Conservation (phyloP, 2,888 invertebrate species). For the Schrankia costaestrigalis region DNA sequence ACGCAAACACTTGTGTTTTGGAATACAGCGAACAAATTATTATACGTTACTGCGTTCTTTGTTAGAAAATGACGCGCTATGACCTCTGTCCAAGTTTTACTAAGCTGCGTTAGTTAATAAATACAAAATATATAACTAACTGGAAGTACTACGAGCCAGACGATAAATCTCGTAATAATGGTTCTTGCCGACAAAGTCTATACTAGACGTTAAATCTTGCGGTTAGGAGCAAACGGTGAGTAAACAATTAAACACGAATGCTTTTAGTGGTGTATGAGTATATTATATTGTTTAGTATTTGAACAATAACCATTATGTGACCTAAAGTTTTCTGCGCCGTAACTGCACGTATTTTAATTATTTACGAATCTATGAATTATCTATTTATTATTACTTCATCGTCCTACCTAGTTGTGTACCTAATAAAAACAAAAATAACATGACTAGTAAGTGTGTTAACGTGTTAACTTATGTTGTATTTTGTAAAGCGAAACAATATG, state of each 20-base stretch:
- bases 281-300: constrained; percentile 53
- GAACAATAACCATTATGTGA: constrained; percentile 39
- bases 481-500: constrained; percentile 35
- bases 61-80: constrained; percentile 7
- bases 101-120: not conserved
- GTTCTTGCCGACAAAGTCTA: constrained; percentile 25
- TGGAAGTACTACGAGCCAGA: constrained; percentile 3
- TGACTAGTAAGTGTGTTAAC: too few relatives aligned
- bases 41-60: constrained; percentile 25
- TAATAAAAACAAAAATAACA: too few relatives aligned
- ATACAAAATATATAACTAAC: constrained; percentile 4
- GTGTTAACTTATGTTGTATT: constrained; percentile 34
- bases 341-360: constrained; percentile 25
- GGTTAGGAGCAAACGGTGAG: constrained; percentile 43
- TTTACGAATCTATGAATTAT: too few relatives aligned
- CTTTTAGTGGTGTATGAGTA: constrained; percentile 53
- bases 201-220: constrained; percentile 35
- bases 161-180: constrained; percentile 15
- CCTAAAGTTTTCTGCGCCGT: constrained; percentile 33
- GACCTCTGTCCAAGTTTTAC: constrained; percentile 1
- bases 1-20: constrained; percentile 69
- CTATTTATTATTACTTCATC: too few relatives aligned
- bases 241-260: constrained; percentile 58
- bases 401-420: not conserved
- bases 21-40: constrained; percentile 59